Conservation (phyloP, 2,888 invertebrate species). For the Serrognathus titanus region DNA sequence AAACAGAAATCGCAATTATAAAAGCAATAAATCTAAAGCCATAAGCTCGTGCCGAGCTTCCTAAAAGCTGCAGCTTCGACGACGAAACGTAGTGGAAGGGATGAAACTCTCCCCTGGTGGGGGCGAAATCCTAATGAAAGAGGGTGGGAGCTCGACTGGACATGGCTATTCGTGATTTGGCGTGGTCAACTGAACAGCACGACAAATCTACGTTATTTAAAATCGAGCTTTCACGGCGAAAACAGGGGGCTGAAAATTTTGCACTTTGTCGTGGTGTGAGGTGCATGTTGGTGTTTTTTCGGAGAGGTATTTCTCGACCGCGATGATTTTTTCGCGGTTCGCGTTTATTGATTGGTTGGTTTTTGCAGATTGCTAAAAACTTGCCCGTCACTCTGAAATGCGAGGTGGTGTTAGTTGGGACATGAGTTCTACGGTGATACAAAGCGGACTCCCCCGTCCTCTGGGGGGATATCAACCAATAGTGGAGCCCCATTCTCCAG, state of each 20-base stretch:
- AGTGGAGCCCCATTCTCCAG: constrained; percentile 38
- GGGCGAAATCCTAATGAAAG: constrained; percentile 24
- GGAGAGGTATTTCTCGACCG: no score
- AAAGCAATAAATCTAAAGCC: constrained; percentile 5
- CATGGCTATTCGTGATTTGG: constrained; percentile 35
- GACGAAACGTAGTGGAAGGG: constrained; percentile 19
- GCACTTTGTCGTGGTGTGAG: neutral
- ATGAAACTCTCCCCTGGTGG: constrained; percentile 17
- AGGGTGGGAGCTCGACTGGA: constrained; percentile 32
- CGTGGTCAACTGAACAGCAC: constrained; percentile 26
- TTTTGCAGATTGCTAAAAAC: neutral
- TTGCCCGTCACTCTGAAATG: constrained; percentile 25
- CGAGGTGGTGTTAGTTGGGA: constrained; percentile 34
- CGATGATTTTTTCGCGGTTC: no score
- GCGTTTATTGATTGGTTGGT: no score
- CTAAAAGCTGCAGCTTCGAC: constrained; percentile 7
- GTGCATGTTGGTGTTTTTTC: no score
- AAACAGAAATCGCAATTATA: neutral
- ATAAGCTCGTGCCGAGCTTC: constrained; percentile 13
- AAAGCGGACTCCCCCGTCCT: constrained; percentile 32
- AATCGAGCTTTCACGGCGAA: neutral
- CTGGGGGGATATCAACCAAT: constrained; percentile 35
- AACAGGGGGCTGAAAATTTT: neutral
- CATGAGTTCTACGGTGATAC: constrained; percentile 38
- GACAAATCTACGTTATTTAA: neutral